Percentiles rank a stretch among this genome's conserved stretches.
phyloP scores from a whole-genome alignment of 2,113 vertebrate species.

The Mastomys coucha region DNA sequence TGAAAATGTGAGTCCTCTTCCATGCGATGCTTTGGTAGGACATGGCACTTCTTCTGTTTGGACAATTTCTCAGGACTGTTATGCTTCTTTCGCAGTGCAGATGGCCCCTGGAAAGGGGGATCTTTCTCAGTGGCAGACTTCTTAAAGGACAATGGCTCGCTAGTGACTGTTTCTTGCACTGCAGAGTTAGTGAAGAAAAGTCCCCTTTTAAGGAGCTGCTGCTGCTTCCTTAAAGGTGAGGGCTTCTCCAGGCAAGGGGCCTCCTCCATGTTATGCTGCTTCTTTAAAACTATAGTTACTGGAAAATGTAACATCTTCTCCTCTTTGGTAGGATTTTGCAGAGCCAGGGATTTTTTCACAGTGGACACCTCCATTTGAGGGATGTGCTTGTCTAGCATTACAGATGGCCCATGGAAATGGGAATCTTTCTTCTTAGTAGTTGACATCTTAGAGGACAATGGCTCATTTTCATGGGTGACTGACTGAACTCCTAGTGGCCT shows the following conservation, averaged over 20 bases:
- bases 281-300: background rate
- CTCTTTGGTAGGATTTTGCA: background rate
- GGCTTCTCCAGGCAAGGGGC: background rate
- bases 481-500: background rate
- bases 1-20: background rate
- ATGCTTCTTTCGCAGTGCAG: background rate
- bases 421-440: background rate
- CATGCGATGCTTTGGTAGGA: background rate
- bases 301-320: background rate
- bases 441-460: background rate
- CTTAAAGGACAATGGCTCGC: background rate
- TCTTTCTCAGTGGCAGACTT: conserved; percentile 1
- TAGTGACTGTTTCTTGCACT: background rate
- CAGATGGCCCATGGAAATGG: background rate
- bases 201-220: background rate
- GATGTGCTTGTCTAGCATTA: background rate
- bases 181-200: background rate
- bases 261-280: background rate
- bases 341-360: background rate
- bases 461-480: background rate
- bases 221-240: background rate
- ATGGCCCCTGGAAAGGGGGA: background rate
- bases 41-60: background rate
- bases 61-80: background rate
- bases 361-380: background rate